Evolutionary conservation across 2,797 vertebrate species (phyloP), one percentile per base, ranked within the genome.

Genomic region (Muscicapa comitata): DNA sequence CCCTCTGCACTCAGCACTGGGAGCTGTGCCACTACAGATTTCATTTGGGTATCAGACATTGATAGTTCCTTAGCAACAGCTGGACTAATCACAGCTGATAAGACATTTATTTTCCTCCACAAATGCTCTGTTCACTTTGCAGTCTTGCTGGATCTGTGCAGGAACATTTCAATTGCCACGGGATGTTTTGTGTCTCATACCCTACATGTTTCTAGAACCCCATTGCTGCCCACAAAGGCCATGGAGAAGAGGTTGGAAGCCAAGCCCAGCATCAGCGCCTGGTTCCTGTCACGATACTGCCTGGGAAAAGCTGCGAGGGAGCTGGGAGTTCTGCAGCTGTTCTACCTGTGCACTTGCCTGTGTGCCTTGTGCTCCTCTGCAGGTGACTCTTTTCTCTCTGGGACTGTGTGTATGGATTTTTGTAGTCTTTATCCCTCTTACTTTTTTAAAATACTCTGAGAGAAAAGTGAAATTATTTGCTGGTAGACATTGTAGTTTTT

Each of bases 181-280:
- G 62, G 58, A 21, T 88, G 61, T 92, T 79, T 85, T 95, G 29
- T 94, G 43, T 83, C 81, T 92, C 62, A 53, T 93, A 3, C 89
- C 89, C 91, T 94, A 0, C 12, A 0, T 93, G 51, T 97, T 96
- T 96, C 70, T 81, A 98, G 98, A 97, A 85, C 91, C 86, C 93
- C 2, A 31, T 72, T 94, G 95, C 93, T 78, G 79, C 94, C 92
- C 91, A 47, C 86, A 89, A 85, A 98, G 97, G 97, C 96, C 97
- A 98, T 98, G 98, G 98, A 97, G 97, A 97, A 95, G 94, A 97
- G 86, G 28, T 78, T 97, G 94, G 97, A 95, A 97, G 88, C 90
- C 82, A 96, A 96, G 90, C 58, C 93, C 97, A 96, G 81, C 94
- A 59, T 76, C 72, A 93, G 93, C 40, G 9, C 95, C 91, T 94